These are phyloP conservation scores for Drosophila bifasciata DNA, from an alignment of 1,140 invertebrate genomes.

Conservation along the genomic window DNA sequence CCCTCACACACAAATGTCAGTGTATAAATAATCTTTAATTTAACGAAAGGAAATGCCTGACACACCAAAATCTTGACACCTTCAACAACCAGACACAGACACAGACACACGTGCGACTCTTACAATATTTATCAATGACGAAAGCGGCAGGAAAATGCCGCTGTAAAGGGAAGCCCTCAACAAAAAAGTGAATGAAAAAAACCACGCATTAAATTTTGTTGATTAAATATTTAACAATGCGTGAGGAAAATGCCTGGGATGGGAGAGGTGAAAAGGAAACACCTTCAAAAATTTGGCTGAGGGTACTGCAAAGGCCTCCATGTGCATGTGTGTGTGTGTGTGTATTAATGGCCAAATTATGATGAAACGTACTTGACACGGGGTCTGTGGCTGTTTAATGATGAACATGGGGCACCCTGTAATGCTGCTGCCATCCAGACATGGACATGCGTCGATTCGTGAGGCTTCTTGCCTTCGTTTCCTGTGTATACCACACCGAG, in stretches of 20 bases:
- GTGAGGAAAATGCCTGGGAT: slow-evolving; percentile 1
- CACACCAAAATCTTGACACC: slow-evolving; percentile 36
- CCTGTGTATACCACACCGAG: slow-evolving; percentile 45
- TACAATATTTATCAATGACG: slow-evolving; percentile 49
- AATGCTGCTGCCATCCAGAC: slow-evolving; percentile 3
- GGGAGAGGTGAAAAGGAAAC: slow-evolving; percentile 25
- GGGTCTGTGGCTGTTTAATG: slow-evolving; percentile 49
- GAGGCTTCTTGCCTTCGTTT: slow-evolving; percentile 53
- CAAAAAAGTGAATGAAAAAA: slow-evolving; percentile 14
- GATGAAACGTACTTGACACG: slow-evolving; percentile 74
- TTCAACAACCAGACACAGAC: slow-evolving; percentile 29
- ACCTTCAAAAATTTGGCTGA: slow-evolving; percentile 38
- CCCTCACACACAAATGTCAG: slow-evolving; percentile 11
- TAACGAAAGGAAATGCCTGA: slow-evolving; percentile 18
- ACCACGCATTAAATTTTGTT: slow-evolving; percentile 39
- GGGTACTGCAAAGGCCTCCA: slow-evolving; percentile 24
- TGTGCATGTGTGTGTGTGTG: slow-evolving; percentile 18
- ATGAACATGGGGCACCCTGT: slow-evolving; percentile 51
- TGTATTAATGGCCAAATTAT: slow-evolving; percentile 74
- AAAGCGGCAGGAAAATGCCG: slow-evolving; percentile 26
- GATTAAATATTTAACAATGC: slow-evolving; percentile 78
- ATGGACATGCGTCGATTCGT: slow-evolving; percentile 34
- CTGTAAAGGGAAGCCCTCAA: not conserved
- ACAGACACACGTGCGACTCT: slow-evolving; percentile 34
- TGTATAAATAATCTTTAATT: slow-evolving; percentile 43